A percentile compares a stretch with the other conserved stretches of the same genome.
Evolutionary conservation across 2,888 invertebrate species (phyloP).

Genomic region (Didymodactylos carnosus): DNA sequence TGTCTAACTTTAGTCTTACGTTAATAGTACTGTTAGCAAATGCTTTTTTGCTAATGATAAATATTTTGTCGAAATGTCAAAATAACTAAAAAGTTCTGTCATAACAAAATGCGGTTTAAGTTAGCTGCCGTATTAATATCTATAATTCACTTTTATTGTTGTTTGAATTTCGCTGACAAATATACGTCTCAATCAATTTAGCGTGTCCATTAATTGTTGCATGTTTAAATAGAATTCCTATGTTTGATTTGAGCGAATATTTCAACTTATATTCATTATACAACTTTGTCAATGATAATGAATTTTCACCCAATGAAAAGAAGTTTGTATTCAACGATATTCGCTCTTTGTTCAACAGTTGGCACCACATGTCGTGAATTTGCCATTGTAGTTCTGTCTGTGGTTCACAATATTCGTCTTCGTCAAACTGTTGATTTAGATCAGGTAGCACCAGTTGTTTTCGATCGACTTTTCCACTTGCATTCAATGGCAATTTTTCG

Average conservation of each 20-base stretch:
- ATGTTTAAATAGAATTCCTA: background rate
- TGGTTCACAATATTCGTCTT: background rate
- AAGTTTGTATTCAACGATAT: background rate
- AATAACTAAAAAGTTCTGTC: too few relatives aligned
- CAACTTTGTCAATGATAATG: background rate
- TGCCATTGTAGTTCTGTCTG: background rate
- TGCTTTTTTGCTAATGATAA: too few relatives aligned
- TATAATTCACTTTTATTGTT: too few relatives aligned
- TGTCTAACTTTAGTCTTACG: too few relatives aligned
- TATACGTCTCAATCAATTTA: too few relatives aligned
- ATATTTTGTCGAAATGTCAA: too few relatives aligned
- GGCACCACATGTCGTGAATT: background rate
- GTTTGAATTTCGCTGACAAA: too few relatives aligned
- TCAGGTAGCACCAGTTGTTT: background rate
- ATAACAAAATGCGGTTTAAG: too few relatives aligned
- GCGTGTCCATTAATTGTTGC: background rate
- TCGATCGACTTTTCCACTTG: background rate
- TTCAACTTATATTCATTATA: background rate
- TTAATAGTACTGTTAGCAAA: too few relatives aligned
- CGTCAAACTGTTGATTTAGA: background rate
- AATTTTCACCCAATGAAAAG: background rate
- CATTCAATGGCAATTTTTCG: background rate
- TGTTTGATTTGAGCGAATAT: background rate
- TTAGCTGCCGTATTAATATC: too few relatives aligned
- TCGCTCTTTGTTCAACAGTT: background rate